phyloP scores from a whole-genome alignment of 2,797 vertebrate species.

The Poeciliopsis turneri region DNA sequence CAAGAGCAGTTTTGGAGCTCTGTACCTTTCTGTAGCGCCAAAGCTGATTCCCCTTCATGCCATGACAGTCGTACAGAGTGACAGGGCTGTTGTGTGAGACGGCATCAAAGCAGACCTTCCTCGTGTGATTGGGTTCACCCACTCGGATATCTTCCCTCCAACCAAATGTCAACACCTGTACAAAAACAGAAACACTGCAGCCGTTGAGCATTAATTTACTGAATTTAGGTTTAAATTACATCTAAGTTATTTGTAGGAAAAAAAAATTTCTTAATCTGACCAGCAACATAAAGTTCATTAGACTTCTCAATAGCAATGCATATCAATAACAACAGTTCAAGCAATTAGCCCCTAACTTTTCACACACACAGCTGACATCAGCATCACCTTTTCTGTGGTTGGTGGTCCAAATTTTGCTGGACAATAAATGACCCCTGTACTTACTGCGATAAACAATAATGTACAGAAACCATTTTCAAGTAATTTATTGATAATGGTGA shows the following conservation, averaged over 20 bases:
- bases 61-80: conserved; percentile 94
- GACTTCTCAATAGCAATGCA: neutral
- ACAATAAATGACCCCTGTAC: no score
- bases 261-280: neutral
- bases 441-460: no score
- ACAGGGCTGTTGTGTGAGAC: conserved; percentile 91
- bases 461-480: no score
- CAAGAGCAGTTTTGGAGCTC: neutral
- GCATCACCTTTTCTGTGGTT: neutral
- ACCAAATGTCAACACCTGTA: conserved; percentile 92
- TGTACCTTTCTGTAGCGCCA: conserved; percentile 91
- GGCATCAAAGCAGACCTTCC: conserved; percentile 94
- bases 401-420: neutral
- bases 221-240: neutral
- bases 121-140: conserved; percentile 92
- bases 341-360: neutral
- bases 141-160: conserved; percentile 95
- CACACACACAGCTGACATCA: neutral
- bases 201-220: neutral
- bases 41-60: conserved; percentile 97
- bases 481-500: no score
- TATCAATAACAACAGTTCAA: no score
- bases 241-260: neutral
- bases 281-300: neutral
- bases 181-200: neutral